phyloP scores from a whole-genome alignment of 2,113 vertebrate species.

The Otolemur garnettii region DNA sequence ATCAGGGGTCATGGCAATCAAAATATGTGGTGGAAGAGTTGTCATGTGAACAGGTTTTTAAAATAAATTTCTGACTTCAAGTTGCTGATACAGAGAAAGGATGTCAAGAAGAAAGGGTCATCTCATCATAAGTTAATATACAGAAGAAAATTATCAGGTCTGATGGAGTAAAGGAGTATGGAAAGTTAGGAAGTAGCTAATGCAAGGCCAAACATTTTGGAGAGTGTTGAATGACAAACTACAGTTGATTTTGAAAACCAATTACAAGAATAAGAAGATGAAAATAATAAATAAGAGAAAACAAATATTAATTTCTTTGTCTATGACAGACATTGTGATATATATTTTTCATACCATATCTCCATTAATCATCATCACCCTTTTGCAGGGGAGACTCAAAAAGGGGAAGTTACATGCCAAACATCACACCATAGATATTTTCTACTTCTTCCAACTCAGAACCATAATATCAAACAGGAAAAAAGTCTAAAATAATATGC shows the following conservation, averaged over 20 bases:
- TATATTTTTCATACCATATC: background rate
- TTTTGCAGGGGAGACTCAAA: background rate
- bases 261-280: background rate
- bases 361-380: background rate
- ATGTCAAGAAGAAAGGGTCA: background rate
- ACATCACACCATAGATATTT: background rate
- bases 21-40: background rate
- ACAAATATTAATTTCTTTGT: background rate
- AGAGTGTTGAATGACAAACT: background rate
- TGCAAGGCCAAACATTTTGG: background rate
- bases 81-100: background rate
- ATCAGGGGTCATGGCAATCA: background rate
- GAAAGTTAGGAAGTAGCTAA: background rate
- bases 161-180: background rate
- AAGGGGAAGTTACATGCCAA: background rate
- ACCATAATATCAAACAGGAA: background rate
- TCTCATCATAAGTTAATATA: background rate
- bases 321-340: background rate
- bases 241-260: background rate
- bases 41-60: background rate
- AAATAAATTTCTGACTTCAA: background rate
- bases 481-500: background rate
- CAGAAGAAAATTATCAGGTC: background rate
- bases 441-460: slow-evolving; percentile 19
- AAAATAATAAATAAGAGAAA: background rate